A percentile compares a stretch with the other conserved stretches of the same genome.
These are phyloP conservation scores for Dufourea novaeangliae DNA, from an alignment of 1,140 invertebrate species.

Conservation along the genomic window DNA sequence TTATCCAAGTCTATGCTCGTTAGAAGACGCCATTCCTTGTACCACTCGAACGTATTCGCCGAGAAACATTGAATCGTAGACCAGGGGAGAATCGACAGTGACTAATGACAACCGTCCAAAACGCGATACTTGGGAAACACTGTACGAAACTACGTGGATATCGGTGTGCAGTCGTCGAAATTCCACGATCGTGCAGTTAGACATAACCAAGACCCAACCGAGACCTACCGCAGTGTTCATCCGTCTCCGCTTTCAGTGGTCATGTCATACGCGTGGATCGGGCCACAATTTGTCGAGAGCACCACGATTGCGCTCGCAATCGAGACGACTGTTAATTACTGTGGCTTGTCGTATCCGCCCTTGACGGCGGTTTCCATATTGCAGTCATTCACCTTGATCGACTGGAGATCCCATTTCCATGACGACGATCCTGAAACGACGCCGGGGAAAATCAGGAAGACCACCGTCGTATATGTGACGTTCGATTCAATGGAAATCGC, in stretches of 20 bases:
- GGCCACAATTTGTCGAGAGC: slow-evolving; percentile 4
- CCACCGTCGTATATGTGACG: not conserved
- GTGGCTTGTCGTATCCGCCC: not conserved
- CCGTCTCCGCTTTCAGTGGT: not conserved
- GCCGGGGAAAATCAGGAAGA: not conserved
- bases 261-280: not conserved
- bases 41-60: not conserved
- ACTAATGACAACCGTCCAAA: slow-evolving; percentile 5
- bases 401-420: slow-evolving; percentile 27
- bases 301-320: slow-evolving; percentile 13
- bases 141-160: not conserved
- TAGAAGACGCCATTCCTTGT: not conserved
- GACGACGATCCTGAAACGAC: not conserved
- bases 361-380: not conserved
- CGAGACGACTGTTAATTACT: slow-evolving; percentile 36
- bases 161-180: not conserved
- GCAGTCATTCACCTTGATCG: slow-evolving; percentile 24
- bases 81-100: slow-evolving; percentile 7
- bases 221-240: not conserved
- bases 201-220: no score
- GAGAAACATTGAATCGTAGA: not conserved
- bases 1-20: not conserved
- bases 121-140: not conserved
- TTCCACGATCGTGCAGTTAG: no score
- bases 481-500: not conserved